Base-by-base conservation (phyloP, 2,797 vertebrate species). In the Notolabrus celidotus region DNA sequence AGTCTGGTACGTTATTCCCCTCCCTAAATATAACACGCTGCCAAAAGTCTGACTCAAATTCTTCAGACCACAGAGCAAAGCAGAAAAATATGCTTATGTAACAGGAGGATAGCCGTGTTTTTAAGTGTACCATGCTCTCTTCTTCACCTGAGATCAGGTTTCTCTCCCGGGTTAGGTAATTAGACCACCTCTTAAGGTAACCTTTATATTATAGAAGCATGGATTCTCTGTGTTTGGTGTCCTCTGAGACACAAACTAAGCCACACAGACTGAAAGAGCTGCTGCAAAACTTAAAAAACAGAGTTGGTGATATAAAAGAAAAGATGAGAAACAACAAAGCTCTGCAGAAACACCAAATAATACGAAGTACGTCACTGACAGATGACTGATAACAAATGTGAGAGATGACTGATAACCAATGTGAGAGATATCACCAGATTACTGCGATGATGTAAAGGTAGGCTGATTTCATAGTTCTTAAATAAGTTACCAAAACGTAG, bases 121-220 rank as follows among this genome's bases (percentile, higher is more conserved):
- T 38, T 10, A 59, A 19, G 20, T 29, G 3, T 45, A 20, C 33
- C 25, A 2, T 14, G 36, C n/a, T 19, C 25, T 36, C 10, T 19
- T 46, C 43, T 46, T 31, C 45, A 47, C 49, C 39, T 41, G 43
- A 41, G 43, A 64, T 59, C 20, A 39, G 17, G 20, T 34, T 15
- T 41, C 45, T 57, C 29, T 51, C 57, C 46, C 11, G 58, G 33
- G 36, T 16, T 12, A 25, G n/a, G 11, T 49, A 45, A 66, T 36
- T 9, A 12, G n/a, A 64, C 39, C 31, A 66, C 23, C 55, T 41
- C 38, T 17, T 19, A 19, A 12, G 8, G 39, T 19, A 33, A 5
- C 54, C 51, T 11, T 15, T 8, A 53, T 14, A 9, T 39, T 16
- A 22, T 6, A 47, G 23, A 25, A 12, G 5, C 1, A 0, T 23